Conservation (phyloP, 2,888 invertebrate species). For the Drosophila mimica region DNA sequence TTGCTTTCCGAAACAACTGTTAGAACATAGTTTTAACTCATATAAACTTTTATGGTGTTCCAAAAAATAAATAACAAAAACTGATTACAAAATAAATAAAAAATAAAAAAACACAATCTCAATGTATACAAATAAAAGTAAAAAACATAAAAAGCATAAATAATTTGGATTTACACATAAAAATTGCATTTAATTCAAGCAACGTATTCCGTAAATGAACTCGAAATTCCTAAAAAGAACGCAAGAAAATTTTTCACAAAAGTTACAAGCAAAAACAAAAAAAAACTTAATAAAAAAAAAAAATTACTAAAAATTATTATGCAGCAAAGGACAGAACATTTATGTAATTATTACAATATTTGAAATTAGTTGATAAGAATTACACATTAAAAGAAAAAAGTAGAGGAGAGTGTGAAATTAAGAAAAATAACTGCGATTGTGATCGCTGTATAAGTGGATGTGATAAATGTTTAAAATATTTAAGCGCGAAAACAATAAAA, state of each 20-base stretch:
- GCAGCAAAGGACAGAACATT: conserved; percentile 58
- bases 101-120: conserved; percentile 13
- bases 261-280: conserved; percentile 42
- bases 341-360: conserved; percentile 63
- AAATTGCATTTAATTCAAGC: conserved; percentile 44
- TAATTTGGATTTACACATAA: conserved; percentile 40
- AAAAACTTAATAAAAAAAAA: conserved; percentile 6
- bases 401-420: conserved; percentile 50
- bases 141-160: conserved; percentile 12
- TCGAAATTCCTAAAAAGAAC: conserved; percentile 77
- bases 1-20: conserved; percentile 42
- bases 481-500: conserved; percentile 69
- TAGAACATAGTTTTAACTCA: conserved; percentile 28
- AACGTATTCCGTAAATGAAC: conserved; percentile 77
- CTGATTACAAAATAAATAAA: conserved; percentile 12
- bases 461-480: conserved; percentile 84
- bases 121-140: conserved; percentile 29
- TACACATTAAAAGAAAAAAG: conserved; percentile 46
- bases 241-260: conserved; percentile 52
- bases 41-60: conserved; percentile 34
- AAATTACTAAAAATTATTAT: conserved; percentile 59
- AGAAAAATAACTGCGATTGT: conserved; percentile 75
- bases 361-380: conserved; percentile 40
- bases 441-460: conserved; percentile 83
- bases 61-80: conserved; percentile 15